Conservation (phyloP, 2,888 invertebrate species). For the Asteroscopus sphinx region DNA sequence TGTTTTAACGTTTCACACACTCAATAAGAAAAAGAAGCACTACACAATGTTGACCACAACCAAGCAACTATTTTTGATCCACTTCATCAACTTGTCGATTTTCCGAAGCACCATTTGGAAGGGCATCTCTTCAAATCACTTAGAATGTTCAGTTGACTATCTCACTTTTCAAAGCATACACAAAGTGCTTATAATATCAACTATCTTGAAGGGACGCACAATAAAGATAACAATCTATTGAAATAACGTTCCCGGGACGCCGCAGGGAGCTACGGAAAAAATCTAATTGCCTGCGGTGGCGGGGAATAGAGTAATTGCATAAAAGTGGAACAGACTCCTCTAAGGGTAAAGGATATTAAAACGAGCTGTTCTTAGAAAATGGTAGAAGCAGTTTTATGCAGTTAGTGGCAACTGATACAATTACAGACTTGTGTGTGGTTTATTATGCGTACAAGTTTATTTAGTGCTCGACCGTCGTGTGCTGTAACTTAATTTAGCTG, state of each 20-base stretch:
- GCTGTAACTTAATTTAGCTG: not conserved
- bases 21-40: not conserved
- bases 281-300: not conserved
- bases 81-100: not conserved
- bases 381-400: slow-evolving; percentile 10
- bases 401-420: slow-evolving; percentile 23
- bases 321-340: not conserved
- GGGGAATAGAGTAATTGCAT: slow-evolving; percentile 1
- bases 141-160: not conserved
- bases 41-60: not conserved
- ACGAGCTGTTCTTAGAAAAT: slow-evolving; percentile 2
- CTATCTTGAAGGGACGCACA: not conserved
- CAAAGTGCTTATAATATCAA: not conserved
- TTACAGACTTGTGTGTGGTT: slow-evolving; percentile 11
- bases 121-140: not conserved
- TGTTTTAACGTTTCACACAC: too few relatives aligned
- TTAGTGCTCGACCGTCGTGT: slow-evolving; percentile 1
- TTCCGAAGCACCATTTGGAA: not conserved
- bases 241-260: not conserved
- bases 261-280: slow-evolving; percentile 1
- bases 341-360: slow-evolving; percentile 1
- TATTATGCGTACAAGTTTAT: not conserved
- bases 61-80: not conserved
- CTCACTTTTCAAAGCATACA: not conserved
- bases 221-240: slow-evolving; percentile 1